Conservation (phyloP, 2,113 vertebrate species). For the Casuarius casuarius region DNA sequence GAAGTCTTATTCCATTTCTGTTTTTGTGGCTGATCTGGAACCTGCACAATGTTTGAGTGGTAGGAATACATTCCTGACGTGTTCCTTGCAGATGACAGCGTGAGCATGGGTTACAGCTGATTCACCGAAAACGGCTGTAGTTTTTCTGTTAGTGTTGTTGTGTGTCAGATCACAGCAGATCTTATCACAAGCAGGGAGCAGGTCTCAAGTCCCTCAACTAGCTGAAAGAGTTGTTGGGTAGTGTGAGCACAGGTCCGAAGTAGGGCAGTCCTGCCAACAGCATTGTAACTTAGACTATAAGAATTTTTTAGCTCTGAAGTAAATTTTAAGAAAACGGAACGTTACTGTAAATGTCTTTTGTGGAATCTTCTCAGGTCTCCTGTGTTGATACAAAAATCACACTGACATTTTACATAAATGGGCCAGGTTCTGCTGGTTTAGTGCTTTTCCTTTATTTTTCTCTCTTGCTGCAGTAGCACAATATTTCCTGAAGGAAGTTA, state of each 20-base stretch:
- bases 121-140: neutral
- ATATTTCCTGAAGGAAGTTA: neutral
- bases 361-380: neutral
- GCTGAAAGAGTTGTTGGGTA: neutral
- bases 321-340: neutral
- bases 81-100: neutral
- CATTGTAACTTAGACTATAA: neutral
- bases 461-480: neutral
- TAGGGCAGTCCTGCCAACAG: neutral
- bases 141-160: neutral
- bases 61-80: neutral
- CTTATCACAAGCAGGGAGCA: neutral
- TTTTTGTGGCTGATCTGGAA: neutral
- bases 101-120: accelerated
- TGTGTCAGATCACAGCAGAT: neutral
- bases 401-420: neutral
- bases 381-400: neutral
- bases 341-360: neutral
- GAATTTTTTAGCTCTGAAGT: neutral
- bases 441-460: neutral
- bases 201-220: neutral
- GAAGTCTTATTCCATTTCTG: neutral
- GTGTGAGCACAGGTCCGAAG: neutral
- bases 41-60: neutral
- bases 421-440: neutral